phyloP scores from a whole-genome alignment of 2,888 invertebrate genomes.

The Capitulum mitella region DNA sequence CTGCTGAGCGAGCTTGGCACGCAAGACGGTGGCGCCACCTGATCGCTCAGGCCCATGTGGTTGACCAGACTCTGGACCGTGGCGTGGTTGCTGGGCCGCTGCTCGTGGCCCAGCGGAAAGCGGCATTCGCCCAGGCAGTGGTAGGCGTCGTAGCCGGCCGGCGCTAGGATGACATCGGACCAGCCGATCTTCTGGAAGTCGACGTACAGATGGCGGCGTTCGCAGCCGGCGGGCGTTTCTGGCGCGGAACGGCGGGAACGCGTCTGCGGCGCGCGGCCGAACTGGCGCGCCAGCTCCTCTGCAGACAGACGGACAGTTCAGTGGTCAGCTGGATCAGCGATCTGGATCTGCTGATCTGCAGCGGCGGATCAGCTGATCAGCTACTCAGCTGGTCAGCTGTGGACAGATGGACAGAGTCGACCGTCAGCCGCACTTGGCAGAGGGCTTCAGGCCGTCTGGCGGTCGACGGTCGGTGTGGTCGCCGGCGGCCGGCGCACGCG shows the following conservation, averaged over 20 bases:
- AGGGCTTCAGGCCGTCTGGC: too few relatives aligned
- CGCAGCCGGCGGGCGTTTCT: conserved; percentile 62
- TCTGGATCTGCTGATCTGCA: too few relatives aligned
- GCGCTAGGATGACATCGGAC: conserved; percentile 98
- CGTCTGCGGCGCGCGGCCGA: not conserved
- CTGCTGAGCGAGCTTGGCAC: conserved; percentile 89
- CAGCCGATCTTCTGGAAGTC: conserved; percentile 95
- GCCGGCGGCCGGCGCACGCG: too few relatives aligned
- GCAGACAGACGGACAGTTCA: not conserved
- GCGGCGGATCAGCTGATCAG: too few relatives aligned
- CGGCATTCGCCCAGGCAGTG: conserved; percentile 91
- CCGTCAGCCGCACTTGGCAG: too few relatives aligned
- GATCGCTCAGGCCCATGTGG: conserved; percentile 66
- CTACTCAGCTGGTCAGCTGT: too few relatives aligned
- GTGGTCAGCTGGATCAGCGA: too few relatives aligned
- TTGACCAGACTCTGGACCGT: conserved; percentile 95
- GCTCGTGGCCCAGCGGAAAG: conserved; percentile 86
- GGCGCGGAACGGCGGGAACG: not conserved
- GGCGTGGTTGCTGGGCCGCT: conserved; percentile 97
- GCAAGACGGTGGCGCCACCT: conserved; percentile 94
- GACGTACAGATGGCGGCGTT: conserved; percentile 80
- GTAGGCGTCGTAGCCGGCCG: conserved; percentile 90
- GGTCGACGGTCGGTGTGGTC: too few relatives aligned
- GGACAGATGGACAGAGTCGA: too few relatives aligned
- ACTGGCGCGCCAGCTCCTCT: not conserved